These are phyloP conservation scores for Galaxias olidus DNA, from an alignment of 2,797 vertebrate genomes.

Conservation along the genomic window DNA sequence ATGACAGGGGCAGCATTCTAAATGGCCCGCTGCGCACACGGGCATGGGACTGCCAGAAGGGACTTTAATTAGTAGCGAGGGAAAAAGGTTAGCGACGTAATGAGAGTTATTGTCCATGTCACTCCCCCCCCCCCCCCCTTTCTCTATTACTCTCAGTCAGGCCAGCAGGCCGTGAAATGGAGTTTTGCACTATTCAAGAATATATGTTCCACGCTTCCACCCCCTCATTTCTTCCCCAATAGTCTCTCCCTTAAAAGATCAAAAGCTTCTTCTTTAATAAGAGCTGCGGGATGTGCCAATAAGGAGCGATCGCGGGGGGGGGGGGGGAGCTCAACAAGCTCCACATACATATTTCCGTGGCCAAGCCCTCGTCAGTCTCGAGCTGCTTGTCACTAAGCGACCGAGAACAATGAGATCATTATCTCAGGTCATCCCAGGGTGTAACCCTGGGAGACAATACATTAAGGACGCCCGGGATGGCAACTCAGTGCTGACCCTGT, in stretches of 20 bases:
- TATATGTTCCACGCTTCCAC: constrained; percentile 45
- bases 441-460: not conserved
- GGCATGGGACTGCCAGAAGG: constrained; percentile 55
- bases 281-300: constrained; percentile 44
- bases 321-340: constrained; percentile 38
- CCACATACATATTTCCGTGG: constrained; percentile 15
- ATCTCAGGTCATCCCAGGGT: not conserved
- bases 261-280: constrained; percentile 73
- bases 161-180: constrained; percentile 77
- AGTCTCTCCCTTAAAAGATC: constrained; percentile 72
- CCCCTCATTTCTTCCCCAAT: constrained; percentile 41
- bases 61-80: constrained; percentile 73
- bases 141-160: constrained; percentile 75
- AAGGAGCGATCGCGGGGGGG: constrained; percentile 31
- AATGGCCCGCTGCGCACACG: constrained; percentile 27
- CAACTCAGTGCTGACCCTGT: not conserved
- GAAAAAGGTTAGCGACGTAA: constrained; percentile 77
- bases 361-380: no score
- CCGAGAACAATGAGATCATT: no score
- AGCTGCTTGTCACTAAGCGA: no score
- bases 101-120: constrained; percentile 79
- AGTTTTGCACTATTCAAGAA: constrained; percentile 66
- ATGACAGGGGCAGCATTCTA: constrained; percentile 47
- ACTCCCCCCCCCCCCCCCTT: constrained; percentile 68
- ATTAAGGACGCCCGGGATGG: not conserved